Conservation (phyloP, 2,797 vertebrate species). For the Sphaeramia orbicularis region DNA sequence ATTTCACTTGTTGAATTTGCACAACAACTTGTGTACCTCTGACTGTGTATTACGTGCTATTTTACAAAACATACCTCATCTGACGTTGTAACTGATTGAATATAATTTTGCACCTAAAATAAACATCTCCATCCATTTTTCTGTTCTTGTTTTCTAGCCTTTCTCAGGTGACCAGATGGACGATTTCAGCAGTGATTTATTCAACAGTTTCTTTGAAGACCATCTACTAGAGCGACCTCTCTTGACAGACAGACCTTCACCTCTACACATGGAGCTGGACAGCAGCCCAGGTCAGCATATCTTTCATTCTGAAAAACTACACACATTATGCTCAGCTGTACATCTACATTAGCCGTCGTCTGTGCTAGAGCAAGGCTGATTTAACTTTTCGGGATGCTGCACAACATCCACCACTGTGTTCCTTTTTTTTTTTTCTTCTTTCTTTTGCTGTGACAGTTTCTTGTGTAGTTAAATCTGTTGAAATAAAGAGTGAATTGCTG, state of each 20-base stretch:
- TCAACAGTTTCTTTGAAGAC: constrained; percentile 98
- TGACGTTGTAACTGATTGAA: too few relatives aligned
- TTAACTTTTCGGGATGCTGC: too few relatives aligned
- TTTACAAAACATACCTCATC: too few relatives aligned
- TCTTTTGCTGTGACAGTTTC: too few relatives aligned
- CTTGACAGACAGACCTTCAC: constrained; percentile 91
- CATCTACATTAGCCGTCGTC: background rate
- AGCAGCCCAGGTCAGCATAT: constrained; percentile 78
- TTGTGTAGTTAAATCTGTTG: too few relatives aligned
- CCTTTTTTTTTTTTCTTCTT: too few relatives aligned
- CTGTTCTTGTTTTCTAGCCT: constrained; percentile 81
- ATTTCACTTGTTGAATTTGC: too few relatives aligned
- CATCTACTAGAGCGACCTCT: constrained; percentile 89
- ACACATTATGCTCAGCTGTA: background rate
- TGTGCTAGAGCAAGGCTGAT: too few relatives aligned
- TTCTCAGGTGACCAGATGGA: constrained; percentile 96
- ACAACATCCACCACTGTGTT: too few relatives aligned
- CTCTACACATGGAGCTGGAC: constrained; percentile 95
- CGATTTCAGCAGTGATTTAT: constrained; percentile 98
- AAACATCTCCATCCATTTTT: background rate
- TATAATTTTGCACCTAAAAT: background rate
- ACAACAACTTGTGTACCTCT: too few relatives aligned
- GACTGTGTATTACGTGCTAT: too few relatives aligned
- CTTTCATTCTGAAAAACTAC: background rate
- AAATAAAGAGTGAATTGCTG: too few relatives aligned